These are phyloP conservation scores for Chiridota heheva DNA, from an alignment of 35 echinoderm and acorn worm species.

Conservation along the genomic window DNA sequence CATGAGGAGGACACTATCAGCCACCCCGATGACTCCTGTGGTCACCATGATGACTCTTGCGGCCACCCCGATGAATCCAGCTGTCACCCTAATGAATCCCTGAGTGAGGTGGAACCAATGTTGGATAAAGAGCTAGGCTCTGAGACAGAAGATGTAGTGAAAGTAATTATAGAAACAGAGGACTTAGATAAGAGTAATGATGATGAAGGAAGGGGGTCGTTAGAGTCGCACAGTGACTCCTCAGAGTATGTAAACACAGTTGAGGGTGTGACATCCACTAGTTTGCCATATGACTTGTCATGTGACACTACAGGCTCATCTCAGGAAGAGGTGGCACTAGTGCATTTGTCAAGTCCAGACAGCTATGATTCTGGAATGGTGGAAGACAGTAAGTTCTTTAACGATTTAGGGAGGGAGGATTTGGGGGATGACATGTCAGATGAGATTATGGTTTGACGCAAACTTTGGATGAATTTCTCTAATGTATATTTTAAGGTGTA, in stretches of 20 bases:
- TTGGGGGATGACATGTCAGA: no score
- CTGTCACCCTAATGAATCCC: no score
- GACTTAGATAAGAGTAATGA: constrained; percentile 24
- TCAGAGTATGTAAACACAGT: constrained; percentile 36
- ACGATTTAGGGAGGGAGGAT: no score
- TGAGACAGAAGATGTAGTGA: neutral
- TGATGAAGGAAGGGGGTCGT: neutral
- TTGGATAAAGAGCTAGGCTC: neutral
- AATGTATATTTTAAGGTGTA: no score
- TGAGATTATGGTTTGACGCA: no score
- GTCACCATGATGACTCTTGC: no score
- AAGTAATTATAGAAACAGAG: neutral
- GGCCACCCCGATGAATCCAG: no score
- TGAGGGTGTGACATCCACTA: no score
- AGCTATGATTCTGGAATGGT: constrained; percentile 46
- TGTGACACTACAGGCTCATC: neutral
- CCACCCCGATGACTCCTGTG: no score
- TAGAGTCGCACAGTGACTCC: neutral
- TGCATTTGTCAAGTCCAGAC: constrained; percentile 41
- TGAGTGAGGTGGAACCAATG: constrained; percentile 44
- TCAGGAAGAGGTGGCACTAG: constrained; percentile 13
- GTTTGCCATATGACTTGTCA: no score
- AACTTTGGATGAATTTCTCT: no score
- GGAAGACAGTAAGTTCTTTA: constrained; percentile 16
- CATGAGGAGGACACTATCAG: constrained; percentile 35